Evolutionary conservation across 2,113 vertebrate genomes (phyloP).

Genomic region (Xiphorhynchus elegans): DNA sequence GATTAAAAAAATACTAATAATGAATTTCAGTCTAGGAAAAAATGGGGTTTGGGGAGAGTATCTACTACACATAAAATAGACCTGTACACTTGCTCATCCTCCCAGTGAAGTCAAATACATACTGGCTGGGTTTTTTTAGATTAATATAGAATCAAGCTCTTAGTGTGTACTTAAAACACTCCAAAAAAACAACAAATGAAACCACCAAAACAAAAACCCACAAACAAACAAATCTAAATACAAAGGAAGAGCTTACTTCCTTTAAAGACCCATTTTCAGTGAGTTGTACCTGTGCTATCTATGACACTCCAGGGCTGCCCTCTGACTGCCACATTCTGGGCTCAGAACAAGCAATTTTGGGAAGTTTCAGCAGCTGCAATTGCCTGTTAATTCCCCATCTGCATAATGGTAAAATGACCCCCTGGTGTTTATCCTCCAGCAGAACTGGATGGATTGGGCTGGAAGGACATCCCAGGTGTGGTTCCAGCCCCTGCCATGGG

Average conservation of each 20-base stretch:
- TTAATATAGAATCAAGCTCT: not conserved
- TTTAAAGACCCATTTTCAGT: not conserved
- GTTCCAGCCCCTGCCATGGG: rapidly evolving
- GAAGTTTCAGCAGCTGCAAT: not conserved
- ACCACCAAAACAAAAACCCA: too few relatives aligned
- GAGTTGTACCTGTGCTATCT: not conserved
- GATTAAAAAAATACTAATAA: not conserved
- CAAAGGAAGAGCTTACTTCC: not conserved
- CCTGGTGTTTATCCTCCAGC: rapidly evolving
- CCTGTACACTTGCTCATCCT: not conserved
- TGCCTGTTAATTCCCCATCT: not conserved
- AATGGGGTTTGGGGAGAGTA: not conserved
- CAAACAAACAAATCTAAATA: not conserved
- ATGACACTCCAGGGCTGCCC: not conserved
- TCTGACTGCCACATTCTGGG: not conserved
- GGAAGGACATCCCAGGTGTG: not conserved
- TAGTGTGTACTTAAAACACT: not conserved
- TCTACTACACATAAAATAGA: not conserved
- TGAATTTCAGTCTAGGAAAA: not conserved
- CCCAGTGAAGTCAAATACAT: not conserved
- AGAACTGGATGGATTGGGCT: not conserved
- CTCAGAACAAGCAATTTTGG: not conserved
- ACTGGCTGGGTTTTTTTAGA: not conserved
- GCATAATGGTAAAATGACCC: not conserved
- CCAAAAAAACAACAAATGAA: not conserved